phyloP scores from a whole-genome alignment of 2,888 invertebrate genomes.

The Siphlonurus alternatus region DNA sequence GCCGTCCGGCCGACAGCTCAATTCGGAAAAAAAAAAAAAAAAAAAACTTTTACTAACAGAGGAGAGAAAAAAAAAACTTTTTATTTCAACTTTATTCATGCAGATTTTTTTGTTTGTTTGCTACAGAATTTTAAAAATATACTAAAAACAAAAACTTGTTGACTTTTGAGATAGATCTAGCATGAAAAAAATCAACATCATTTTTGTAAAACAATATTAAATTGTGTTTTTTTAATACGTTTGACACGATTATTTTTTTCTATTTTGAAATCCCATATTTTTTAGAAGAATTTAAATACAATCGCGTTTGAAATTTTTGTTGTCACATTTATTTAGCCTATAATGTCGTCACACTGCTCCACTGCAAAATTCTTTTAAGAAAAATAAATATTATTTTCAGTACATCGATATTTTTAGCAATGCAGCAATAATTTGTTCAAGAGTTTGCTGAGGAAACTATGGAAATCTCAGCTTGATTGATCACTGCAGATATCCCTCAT shows the following conservation, averaged over 20 bases:
- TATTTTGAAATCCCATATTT: neutral
- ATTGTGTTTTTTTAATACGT: neutral
- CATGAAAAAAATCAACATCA: neutral
- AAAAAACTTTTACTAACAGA: neutral
- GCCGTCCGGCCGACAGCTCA: neutral
- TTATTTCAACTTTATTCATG: neutral
- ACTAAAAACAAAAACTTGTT: neutral
- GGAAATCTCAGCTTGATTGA: too few relatives aligned
- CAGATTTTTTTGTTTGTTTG: neutral
- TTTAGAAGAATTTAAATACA: neutral
- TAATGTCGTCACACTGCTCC: too few relatives aligned
- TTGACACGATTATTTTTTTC: neutral
- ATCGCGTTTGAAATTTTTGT: neutral
- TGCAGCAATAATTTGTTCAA: too few relatives aligned
- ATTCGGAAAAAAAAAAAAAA: too few relatives aligned
- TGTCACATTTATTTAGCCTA: too few relatives aligned
- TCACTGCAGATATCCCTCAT: too few relatives aligned
- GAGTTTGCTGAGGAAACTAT: too few relatives aligned
- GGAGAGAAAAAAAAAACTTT: neutral
- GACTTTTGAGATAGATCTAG: neutral
- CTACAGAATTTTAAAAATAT: neutral
- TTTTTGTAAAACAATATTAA: too few relatives aligned
- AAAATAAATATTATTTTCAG: too few relatives aligned
- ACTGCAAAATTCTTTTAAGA: too few relatives aligned
- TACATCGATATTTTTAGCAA: too few relatives aligned